A percentile compares a stretch with the other conserved stretches of the same genome.
Conservation (phyloP, 2,797 vertebrate genomes). For the Sternotherus odoratus region DNA sequence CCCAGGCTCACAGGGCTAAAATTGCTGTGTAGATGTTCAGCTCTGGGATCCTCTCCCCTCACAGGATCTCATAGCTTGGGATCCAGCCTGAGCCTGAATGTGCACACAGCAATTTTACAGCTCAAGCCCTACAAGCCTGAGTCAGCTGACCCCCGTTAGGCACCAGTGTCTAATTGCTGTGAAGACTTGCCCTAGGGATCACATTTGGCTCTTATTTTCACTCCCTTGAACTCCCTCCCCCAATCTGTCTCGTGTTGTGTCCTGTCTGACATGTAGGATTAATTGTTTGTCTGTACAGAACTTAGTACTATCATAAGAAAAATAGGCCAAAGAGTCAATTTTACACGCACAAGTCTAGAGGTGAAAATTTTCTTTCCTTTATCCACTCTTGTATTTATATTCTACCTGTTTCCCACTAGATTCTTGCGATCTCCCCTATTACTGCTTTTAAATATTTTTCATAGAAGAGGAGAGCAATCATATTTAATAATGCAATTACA, state of each 20-base stretch:
- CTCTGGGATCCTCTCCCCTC: not conserved
- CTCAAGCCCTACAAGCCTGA: not conserved
- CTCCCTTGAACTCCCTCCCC: not conserved
- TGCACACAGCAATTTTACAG: not conserved
- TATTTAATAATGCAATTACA: slow-evolving; percentile 75
- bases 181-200: not conserved
- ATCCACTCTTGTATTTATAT: not conserved
- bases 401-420: not conserved
- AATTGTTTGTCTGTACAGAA: not conserved
- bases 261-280: not conserved
- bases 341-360: not conserved
- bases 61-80: not conserved
- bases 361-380: not conserved
- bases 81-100: not conserved
- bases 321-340: not conserved
- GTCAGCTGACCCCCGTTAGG: not conserved
- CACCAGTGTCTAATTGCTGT: not conserved
- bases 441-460: slow-evolving; percentile 45
- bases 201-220: not conserved
- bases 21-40: not conserved
- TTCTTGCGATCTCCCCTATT: slow-evolving; percentile 52
- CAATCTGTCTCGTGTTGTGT: not conserved
- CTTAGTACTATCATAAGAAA: not conserved
- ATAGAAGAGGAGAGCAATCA: slow-evolving; percentile 67
- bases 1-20: not conserved